Evolutionary conservation across 1,140 invertebrate genomes (phyloP), one percentile per base, ranked within the genome.

Genomic region (Ceratoteleas bidentatus): DNA sequence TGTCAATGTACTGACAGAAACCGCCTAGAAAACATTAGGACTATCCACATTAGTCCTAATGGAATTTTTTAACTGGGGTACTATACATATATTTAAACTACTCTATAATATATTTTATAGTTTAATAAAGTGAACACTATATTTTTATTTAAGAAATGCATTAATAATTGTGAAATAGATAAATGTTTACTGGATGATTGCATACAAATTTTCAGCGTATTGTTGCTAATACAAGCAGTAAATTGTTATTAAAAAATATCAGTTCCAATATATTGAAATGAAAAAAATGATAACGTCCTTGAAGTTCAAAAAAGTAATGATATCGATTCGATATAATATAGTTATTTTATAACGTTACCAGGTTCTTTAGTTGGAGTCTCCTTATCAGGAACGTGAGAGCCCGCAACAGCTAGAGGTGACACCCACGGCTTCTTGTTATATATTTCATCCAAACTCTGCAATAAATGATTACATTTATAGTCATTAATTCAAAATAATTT

Each of bases 371-470:
- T 0, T 43, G 40, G 6, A 43, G 40, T 10, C 40, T 43, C 40
- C 40, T 43, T 43, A n/a, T 43, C 40, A 6, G 8, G 9, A 43
- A 43, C 40, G n/a, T 43, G 40, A 10, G 40, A 43, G 1, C 40
- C 40, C 40, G 40, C 40, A 43, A 43, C 40, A 10, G 40, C 40
- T 0, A 43, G 40, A 43, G 40, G 40, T 43, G 40, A 43, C 40
- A 43, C 40, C 40, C 40, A 43, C 40, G 40, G 40, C 40, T 43
- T 43, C n/a, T 43, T 43, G 40, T 43, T 43, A 43, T 43, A 43
- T 9, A 43, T 43, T n/a, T 43, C 40, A 43, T 6, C 40, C n/a
- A 43, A 43, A 43, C 40, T 9, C 40, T 43, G 6, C 6, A 43
- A 43, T 6, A 43, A 43, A 43, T 2, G 1, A 24, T 24, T 24